phyloP scores from a whole-genome alignment of 2,797 vertebrate species.

The Apogon talboti region DNA sequence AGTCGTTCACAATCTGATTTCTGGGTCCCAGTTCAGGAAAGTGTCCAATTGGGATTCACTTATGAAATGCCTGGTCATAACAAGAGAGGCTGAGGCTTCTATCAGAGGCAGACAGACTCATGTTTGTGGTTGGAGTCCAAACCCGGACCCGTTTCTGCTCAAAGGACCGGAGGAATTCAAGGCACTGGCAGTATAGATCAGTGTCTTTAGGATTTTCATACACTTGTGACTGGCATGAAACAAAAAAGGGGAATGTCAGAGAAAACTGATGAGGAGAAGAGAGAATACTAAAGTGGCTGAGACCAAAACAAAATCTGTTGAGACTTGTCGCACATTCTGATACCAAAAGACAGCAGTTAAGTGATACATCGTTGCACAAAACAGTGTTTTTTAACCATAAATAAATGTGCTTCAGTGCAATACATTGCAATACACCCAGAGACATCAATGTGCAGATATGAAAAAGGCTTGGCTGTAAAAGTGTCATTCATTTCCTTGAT shows the following conservation, averaged over 20 bases:
- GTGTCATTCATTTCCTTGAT: neutral
- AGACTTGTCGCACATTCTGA: neutral
- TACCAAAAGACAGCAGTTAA: neutral
- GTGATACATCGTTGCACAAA: too few relatives aligned
- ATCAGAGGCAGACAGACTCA: constrained; percentile 58
- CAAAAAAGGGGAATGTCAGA: neutral
- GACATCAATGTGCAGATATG: neutral
- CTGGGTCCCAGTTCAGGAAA: constrained; percentile 58
- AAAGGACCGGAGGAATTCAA: constrained; percentile 20
- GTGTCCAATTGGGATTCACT: constrained; percentile 74
- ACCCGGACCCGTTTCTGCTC: constrained; percentile 22
- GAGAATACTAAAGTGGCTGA: constrained; percentile 15
- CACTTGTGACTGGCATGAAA: constrained; percentile 14
- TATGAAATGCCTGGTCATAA: constrained; percentile 73
- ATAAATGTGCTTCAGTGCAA: neutral
- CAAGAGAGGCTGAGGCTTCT: constrained; percentile 60
- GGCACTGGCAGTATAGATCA: constrained; percentile 9
- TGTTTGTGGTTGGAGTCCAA: constrained; percentile 42
- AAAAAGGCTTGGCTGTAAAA: constrained; percentile 3
- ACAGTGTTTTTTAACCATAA: neutral
- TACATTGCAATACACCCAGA: neutral
- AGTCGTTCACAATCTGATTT: constrained; percentile 64
- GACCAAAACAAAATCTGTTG: neutral
- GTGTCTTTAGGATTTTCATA: constrained; percentile 10
- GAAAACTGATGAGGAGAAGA: constrained; percentile 1